Evolutionary conservation across 2,888 invertebrate genomes (phyloP).

Genomic region (Cybosia mesomella): DNA sequence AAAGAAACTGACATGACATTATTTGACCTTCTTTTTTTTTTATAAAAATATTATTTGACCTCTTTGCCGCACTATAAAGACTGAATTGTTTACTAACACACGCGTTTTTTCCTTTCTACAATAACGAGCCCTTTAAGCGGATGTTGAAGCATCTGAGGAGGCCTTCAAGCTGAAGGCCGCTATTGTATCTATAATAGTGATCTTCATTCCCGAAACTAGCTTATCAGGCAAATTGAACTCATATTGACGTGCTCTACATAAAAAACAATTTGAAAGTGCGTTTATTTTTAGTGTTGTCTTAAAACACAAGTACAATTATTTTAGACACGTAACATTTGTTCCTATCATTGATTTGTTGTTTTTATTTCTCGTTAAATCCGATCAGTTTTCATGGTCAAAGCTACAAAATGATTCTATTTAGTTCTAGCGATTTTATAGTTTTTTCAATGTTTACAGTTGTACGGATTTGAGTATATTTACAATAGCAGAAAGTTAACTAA

Average conservation of each 20-base stretch:
- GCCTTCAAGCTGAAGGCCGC: not conserved
- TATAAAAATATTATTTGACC: not conserved
- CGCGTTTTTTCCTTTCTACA: not conserved
- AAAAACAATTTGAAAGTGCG: not conserved
- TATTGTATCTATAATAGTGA: not conserved
- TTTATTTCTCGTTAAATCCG: not conserved
- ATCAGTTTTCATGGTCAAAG: not conserved
- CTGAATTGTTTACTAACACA: not conserved
- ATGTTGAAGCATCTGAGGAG: not conserved
- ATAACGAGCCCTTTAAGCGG: not conserved
- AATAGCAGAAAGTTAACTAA: not conserved
- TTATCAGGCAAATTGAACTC: not conserved
- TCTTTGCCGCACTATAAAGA: not conserved
- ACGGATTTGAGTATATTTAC: not conserved
- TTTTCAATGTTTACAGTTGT: constrained; percentile 4
- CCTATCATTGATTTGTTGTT: not conserved
- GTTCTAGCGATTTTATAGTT: constrained; percentile 8
- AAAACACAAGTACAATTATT: not conserved
- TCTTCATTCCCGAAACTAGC: not conserved
- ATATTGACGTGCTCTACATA: not conserved
- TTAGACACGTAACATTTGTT: constrained; percentile 2
- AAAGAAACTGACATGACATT: not conserved
- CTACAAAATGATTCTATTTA: not conserved
- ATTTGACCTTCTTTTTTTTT: not conserved
- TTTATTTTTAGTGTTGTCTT: not conserved